Evolutionary conservation across 2,888 invertebrate genomes (phyloP).

Genomic region (Spisula solida): DNA sequence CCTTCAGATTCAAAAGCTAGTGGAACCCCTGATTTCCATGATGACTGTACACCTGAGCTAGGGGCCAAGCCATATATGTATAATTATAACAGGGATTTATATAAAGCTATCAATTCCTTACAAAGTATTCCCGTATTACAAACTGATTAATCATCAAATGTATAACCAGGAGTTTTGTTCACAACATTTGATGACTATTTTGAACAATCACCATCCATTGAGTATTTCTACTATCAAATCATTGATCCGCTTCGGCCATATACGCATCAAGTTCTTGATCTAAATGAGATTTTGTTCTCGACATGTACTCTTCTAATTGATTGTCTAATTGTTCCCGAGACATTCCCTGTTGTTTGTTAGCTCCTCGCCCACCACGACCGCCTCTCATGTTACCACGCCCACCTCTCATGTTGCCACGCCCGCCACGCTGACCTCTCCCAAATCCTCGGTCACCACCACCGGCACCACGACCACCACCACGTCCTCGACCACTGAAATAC

Average conservation of each 20-base stretch:
- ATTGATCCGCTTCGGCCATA: slow-evolving; percentile 88
- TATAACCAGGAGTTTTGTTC: too few species aligned
- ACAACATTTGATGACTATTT: background rate
- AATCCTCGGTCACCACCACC: slow-evolving; percentile 50
- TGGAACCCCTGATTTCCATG: too few species aligned
- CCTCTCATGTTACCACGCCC: slow-evolving; percentile 59
- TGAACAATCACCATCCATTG: background rate
- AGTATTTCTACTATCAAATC: background rate
- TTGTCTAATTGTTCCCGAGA: slow-evolving; percentile 90
- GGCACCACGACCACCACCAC: slow-evolving; percentile 75
- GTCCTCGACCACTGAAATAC: slow-evolving; percentile 70
- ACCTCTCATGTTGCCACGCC: slow-evolving; percentile 51
- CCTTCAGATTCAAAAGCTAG: too few species aligned
- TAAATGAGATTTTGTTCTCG: slow-evolving; percentile 90
- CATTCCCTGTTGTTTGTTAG: slow-evolving; percentile 68
- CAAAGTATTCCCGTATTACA: background rate
- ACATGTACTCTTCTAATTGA: slow-evolving; percentile 93
- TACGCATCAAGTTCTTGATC: slow-evolving; percentile 90
- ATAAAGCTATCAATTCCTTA: background rate
- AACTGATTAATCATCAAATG: too few species aligned
- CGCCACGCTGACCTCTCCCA: slow-evolving; percentile 72
- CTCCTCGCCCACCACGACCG: slow-evolving; percentile 75
- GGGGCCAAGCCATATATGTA: too few species aligned
- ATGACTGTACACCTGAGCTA: too few species aligned
- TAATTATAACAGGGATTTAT: too few species aligned